Base-by-base conservation (phyloP, 2,113 vertebrate genomes). In the Atherinomorus stipes region DNA sequence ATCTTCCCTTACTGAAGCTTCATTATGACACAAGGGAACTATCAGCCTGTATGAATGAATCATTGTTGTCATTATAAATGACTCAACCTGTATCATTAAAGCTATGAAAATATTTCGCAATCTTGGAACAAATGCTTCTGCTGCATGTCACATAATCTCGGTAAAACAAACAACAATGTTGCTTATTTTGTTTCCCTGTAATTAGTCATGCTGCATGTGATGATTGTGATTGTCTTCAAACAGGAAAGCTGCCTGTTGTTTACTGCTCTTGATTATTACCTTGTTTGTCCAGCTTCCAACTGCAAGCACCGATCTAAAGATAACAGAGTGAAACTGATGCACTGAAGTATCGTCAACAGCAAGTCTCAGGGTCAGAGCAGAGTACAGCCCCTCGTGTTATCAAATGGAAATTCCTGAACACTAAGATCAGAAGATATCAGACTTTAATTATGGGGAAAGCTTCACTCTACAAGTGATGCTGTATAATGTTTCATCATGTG, bases 211-310 rank as follows among this genome's bases (percentile, higher is more conserved):
- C 53, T 45, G 54, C 45, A 19, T 70, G 49, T 56, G 28, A 51
- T 78, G 45, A 81, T 47, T 58, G 19, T 62, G 47, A 72, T 74
- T 76, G 72, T 67, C 45, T 37, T 56, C 34, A 31, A 75, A 83
- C 83, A 85, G 87, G 81, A 89, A 86, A 69, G 47, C 56, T 44
- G 38, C 61, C 7, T 18, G 57, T 73, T 87, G 78, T 87, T 88
- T 77, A 79, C 75, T 11, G 9, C 49, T 47, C 60, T 34, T 84
- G 72, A 85, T 87, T 80, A 89, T 88, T 72, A 71, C 78, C 70
- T 60, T 82, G 84, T 82, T 83, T 83, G 42, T 79, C 26, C 40
- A 37, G 73, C 62, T 12, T 84, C 54, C 73, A 69, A 57, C 70
- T 72, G 63, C 57, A 26, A 25, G 19, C 56, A 11, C 53, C 28